These are phyloP conservation scores for Nyctereutes procyonoides DNA, from an alignment of 2,113 vertebrate species.

Conservation along the genomic window DNA sequence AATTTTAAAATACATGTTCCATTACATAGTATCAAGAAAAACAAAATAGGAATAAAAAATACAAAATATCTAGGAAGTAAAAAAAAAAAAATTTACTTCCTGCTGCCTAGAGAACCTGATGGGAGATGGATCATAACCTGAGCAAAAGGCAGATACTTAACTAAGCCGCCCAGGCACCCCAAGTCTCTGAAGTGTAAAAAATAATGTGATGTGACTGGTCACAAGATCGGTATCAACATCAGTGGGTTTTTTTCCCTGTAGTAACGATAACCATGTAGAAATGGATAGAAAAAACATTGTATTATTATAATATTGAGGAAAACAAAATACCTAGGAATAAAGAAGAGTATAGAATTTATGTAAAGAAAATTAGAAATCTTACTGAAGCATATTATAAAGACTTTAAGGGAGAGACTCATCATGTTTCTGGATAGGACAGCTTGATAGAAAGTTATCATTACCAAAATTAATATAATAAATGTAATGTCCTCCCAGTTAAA, in stretches of 20 bases:
- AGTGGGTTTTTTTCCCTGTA: neutral
- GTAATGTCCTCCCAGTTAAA: neutral
- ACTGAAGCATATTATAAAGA: constrained; percentile 8
- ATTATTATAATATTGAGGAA: neutral
- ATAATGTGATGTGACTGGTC: neutral
- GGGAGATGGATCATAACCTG: no score
- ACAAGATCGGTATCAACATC: neutral
- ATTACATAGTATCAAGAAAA: no score
- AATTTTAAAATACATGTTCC: no score
- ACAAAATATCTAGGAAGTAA: no score
- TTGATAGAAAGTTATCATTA: constrained; percentile 16
- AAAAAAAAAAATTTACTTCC: no score
- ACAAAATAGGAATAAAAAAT: no score
- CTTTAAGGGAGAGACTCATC: neutral
- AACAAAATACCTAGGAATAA: constrained; percentile 25
- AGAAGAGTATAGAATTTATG: neutral
- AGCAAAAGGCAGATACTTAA: no score
- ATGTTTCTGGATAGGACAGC: neutral
- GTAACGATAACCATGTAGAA: constrained; percentile 29
- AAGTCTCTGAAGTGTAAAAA: neutral
- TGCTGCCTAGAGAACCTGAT: no score
- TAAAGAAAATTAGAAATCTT: constrained; percentile 35
- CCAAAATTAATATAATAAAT: constrained; percentile 1
- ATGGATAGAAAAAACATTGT: neutral
- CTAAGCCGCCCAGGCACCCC: no score